These are phyloP conservation scores for Schizopygopsis malacanthus DNA, from an alignment of 2,797 vertebrate genomes.

Conservation along the genomic window DNA sequence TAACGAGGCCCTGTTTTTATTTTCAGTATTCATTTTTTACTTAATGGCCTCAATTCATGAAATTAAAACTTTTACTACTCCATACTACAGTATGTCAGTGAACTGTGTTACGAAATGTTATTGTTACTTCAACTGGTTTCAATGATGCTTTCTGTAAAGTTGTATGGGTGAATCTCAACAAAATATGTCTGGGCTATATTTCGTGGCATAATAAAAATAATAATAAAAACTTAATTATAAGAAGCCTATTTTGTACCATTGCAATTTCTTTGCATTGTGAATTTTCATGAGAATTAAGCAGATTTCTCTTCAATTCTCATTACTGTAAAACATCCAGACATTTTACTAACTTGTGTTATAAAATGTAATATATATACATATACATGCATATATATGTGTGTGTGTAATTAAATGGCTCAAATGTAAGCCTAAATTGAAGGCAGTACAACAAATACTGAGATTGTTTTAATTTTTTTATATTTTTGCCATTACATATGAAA, in stretches of 20 bases:
- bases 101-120: slow-evolving; percentile 10
- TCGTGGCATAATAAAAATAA: not conserved
- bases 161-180: slow-evolving; percentile 4
- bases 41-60: not conserved
- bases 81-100: not conserved
- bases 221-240: not conserved
- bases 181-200: not conserved
- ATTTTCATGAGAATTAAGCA: not conserved
- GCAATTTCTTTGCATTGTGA: not conserved
- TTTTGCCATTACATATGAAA: too few relatives aligned
- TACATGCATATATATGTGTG: too few relatives aligned
- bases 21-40: slow-evolving; percentile 44
- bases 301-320: not conserved
- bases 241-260: not conserved
- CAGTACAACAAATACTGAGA: not conserved
- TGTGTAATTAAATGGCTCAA: not conserved
- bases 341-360: not conserved
- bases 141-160: not conserved
- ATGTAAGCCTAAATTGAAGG: not conserved
- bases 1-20: slow-evolving; percentile 23
- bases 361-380: too few relatives aligned
- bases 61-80: not conserved
- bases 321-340: not conserved
- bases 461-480: not conserved
- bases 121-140: not conserved